Evolutionary conservation across 2,797 vertebrate species (phyloP), one percentile per base, ranked within the genome.

Genomic region (Rhyacichthys aspro): DNA sequence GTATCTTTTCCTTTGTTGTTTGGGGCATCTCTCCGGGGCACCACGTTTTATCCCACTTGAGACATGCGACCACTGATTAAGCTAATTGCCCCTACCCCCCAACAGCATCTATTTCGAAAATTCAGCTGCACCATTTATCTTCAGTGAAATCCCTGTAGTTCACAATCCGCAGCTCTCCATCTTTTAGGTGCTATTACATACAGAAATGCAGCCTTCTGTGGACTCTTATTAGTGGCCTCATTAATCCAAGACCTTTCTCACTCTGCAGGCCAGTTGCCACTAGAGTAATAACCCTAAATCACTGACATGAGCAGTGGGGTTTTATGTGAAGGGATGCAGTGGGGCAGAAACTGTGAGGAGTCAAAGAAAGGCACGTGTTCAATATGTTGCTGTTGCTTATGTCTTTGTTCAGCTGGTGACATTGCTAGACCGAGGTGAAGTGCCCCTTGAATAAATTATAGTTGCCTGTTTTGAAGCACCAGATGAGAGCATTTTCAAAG

Each of bases 211-310:
- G 68, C 78, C 86, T 84, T 88, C 62, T 72, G 77, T 85, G 76
- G 69, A 47, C 78, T 91, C 87, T 88, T 88, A 89, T 89, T 83
- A 63, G 70, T 33, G 67, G 58, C 70, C 84, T 89, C 70, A 72
- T 89, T 92, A 91, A 91, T 90, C 86, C 85, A 78, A 44, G 57
- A 84, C 83, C 78, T 81, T 64, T 74, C 86, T 78, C 76, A 72
- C 77, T 83, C 80, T 38, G 55, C 63, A 55, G 78, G 56, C 74
- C 74, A 48, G 73, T 69, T 67, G 79, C 76, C 64, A 70, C 79
- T 53, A 79, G 78, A 55, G 79, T 89, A 90, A 90, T 90, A 88
- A 88, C 72, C 82, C 75, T 91, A 89, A 92, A 92, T 91, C 89
- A 89, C 75, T 58, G 73, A 83, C 82, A 88, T 56, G 66, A 84